Conservation (phyloP, 1,140 invertebrate species). For the Pseudomyrmex pallidus region DNA sequence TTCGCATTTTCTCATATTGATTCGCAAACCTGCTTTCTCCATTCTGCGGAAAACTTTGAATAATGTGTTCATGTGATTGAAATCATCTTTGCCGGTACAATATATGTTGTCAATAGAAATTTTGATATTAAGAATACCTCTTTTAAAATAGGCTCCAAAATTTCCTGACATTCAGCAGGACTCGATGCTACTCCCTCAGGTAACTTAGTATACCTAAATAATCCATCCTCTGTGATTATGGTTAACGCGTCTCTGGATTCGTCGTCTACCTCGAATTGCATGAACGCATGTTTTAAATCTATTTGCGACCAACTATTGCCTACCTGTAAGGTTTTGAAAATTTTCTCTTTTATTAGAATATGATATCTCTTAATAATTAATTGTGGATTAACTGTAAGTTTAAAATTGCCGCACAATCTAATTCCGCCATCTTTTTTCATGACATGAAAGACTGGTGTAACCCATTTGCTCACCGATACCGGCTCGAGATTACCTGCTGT, state of each 20-base stretch:
- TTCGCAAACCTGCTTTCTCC: too few species aligned
- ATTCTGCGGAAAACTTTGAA: too few species aligned
- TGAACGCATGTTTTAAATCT: constrained; percentile 32
- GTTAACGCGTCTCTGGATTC: constrained; percentile 9
- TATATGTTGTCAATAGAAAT: too few species aligned
- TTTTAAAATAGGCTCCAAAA: too few species aligned
- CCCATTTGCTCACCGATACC: not conserved
- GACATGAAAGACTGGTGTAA: not conserved
- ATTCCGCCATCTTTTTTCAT: not conserved
- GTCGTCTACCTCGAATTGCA: constrained; percentile 37
- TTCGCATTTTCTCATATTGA: constrained; percentile 65
- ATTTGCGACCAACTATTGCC: constrained; percentile 30
- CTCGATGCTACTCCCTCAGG: constrained; percentile 77
- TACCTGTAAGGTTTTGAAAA: constrained; percentile 29
- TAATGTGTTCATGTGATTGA: too few species aligned
- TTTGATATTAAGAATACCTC: too few species aligned
- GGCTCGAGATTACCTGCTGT: not conserved
- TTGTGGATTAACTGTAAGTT: constrained; percentile 30
- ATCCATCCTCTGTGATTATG: constrained; percentile 66
- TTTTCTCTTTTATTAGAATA: constrained; percentile 16
- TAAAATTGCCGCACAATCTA: constrained; percentile 38
- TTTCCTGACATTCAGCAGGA: too few species aligned
- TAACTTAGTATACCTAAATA: constrained; percentile 76
- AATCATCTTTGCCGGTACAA: too few species aligned
- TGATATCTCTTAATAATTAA: constrained; percentile 48